Base-by-base conservation (phyloP, 2,113 vertebrate genomes). In the Gadus macrocephalus region DNA sequence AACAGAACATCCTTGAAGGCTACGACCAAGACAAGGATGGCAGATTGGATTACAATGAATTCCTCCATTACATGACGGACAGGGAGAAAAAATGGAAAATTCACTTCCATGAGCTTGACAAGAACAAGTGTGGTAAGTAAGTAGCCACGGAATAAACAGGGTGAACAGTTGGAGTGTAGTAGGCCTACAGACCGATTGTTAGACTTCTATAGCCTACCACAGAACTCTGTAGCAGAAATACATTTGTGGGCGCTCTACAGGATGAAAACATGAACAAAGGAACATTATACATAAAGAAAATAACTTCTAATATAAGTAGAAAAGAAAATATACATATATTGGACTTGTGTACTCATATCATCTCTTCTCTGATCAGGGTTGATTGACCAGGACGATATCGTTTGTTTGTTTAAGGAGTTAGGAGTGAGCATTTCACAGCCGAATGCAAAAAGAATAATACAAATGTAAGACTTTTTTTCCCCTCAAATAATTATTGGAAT, bases 71-170 rank as follows among this genome's bases (percentile, higher is more conserved):
- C 73, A 88, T 92, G 86, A 88, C 72, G 85, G 89, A 91, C 83
- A 87, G 84, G 67, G 91, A 92, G 73, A 90, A 20, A 78, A 91
- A 87, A 68, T 92, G 91, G 91, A 91, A 88, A 78, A 91, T 92
- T 38, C 49, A 90, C 79, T 92, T 92, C 69, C 72, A 92, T 55
- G 77, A 87, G 61, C 79, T 92, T 84, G 90, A 92, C 80, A 92
- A 86, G 77, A 90, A 92, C 79, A 87, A 90, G 0, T 85, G 90
- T 66, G 90, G 90, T 92, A 78, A 91, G 89, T 83, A 62, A 91
- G 89, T 83, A 62, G 42, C 42, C 42, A 49, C 14, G 42, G 12
- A 4, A 35, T 35, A 7, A 35, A 35, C 31, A 35, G 31, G 31
- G 31, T 35, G 31, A 35, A 35, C 31, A 7, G 3, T 35, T 35